These are phyloP conservation scores for Salticus scenicus DNA, from an alignment of 2,888 invertebrate genomes.

Conservation along the genomic window DNA sequence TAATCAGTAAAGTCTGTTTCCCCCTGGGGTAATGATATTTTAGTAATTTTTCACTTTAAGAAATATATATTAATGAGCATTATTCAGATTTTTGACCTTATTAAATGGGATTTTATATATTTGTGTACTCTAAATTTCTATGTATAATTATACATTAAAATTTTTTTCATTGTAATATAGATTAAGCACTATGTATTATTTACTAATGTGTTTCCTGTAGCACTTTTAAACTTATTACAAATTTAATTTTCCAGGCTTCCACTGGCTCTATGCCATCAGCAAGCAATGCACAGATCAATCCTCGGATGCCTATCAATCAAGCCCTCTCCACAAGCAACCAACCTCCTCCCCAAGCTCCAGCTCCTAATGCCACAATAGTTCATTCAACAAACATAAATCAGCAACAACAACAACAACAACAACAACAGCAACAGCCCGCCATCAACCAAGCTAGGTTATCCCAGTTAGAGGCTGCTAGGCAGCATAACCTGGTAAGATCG, in stretches of 20 bases:
- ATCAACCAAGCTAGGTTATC: constrained; percentile 45
- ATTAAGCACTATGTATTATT: no score
- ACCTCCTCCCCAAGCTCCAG: constrained; percentile 37
- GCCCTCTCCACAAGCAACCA: constrained; percentile 30
- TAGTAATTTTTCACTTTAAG: no score
- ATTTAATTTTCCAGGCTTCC: constrained; percentile 4
- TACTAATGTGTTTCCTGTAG: no score
- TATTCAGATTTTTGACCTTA: no score
- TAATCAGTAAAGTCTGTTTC: no score
- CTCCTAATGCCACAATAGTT: constrained; percentile 22
- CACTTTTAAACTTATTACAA: no score
- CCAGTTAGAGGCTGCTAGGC: constrained; percentile 82
- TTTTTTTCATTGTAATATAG: no score
- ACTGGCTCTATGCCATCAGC: constrained; percentile 13
- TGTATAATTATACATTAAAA: no score
- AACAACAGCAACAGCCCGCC: constrained; percentile 10
- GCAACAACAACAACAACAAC: constrained; percentile 32
- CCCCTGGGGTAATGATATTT: no score
- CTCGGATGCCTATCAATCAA: constrained; percentile 71
- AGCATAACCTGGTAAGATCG: constrained; percentile 81
- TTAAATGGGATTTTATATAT: no score
- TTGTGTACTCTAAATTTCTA: no score
- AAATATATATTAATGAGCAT: no score
- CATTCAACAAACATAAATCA: constrained; percentile 43
- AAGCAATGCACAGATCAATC: constrained; percentile 74